Evolutionary conservation across 2,888 invertebrate genomes (phyloP), one percentile per base, ranked within the genome.

Genomic region (Spialia ferax): DNA sequence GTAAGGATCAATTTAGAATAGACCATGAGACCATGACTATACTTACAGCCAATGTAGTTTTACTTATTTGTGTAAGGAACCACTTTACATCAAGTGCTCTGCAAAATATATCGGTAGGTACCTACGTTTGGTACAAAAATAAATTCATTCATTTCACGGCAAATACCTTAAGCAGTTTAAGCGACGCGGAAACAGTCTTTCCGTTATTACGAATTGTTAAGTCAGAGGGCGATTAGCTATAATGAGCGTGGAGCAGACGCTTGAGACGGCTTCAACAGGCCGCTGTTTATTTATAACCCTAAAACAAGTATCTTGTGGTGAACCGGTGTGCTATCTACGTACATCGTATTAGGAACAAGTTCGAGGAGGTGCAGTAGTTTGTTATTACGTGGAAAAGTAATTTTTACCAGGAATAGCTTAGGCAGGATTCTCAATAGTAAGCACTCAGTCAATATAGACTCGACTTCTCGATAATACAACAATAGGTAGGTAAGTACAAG

Each of bases 181-280:
- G 11, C 74, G 74, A 85, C 73, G 79, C 84, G 89, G 87, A 88
- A 87, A 82, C 76, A 81, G 79, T 79, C 83, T 84, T 86, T 84
- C 85, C 48, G 57, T 57, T 79, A 83, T 87, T 83, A 86, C 73
- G 76, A 76, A 81, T 82, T 76, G 82, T 83, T 84, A 82, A 79
- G 78, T 77, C 75, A 75, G 57, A 59, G 48, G 73, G 77, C 78
- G 77, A 86, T 83, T 82, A 83, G 75, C 73, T 71, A 72, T 81
- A 79, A 77, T 77, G 69, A 76, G 76, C 74, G 72, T 71, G 69
- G 74, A 71, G 73, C 60, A 48, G 68, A 70, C 69, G 64, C 68
- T 60, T 65, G 56, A 48, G 68, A 70, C 69, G 64, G 69, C 66
- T 65, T 8, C 55, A 42, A 63, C 70, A 70, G 68, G 48, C 63